Conservation (phyloP, 2,888 invertebrate species). For the Cordilura impudica region DNA sequence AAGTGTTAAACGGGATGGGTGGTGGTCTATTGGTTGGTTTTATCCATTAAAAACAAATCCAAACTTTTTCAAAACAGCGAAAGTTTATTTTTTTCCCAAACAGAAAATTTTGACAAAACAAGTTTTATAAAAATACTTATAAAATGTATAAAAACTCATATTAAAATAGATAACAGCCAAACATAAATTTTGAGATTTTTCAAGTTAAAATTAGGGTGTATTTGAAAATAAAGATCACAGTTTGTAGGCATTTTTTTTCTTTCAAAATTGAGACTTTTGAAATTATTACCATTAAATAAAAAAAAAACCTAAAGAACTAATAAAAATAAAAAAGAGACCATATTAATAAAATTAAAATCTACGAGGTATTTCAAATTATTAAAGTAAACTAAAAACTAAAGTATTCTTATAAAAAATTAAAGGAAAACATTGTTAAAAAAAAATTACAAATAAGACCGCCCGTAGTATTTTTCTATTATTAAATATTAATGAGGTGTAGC, state of each 20-base stretch:
- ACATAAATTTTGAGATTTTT: constrained; percentile 68
- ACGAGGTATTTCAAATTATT: constrained; percentile 61
- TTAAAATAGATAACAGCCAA: constrained; percentile 70
- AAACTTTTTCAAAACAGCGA: constrained; percentile 49
- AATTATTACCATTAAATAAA: constrained; percentile 50
- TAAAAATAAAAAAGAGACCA: constrained; percentile 62
- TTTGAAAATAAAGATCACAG: constrained; percentile 75
- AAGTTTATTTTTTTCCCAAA: constrained; percentile 59
- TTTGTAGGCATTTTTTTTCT: constrained; percentile 67
- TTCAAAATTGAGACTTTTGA: constrained; percentile 46
- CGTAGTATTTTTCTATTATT: constrained; percentile 17
- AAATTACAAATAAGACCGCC: constrained; percentile 7
- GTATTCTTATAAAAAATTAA: constrained; percentile 33
- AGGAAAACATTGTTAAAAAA: not conserved
- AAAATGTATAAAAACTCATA: constrained; percentile 54
- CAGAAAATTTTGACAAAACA: constrained; percentile 61
- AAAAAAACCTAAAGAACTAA: constrained; percentile 61
- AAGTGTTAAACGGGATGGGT: constrained; percentile 11
- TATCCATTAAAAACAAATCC: constrained; percentile 51
- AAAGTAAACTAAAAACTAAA: constrained; percentile 37
- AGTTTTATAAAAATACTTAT: constrained; percentile 40
- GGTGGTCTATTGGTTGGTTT: constrained; percentile 40
- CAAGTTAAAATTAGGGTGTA: constrained; percentile 55
- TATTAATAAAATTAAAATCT: constrained; percentile 57
- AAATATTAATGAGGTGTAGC: constrained; percentile 11